Evolutionary conservation across 2,113 vertebrate genomes (phyloP), one percentile per base, ranked within the genome.

Genomic region (Prunella fulvescens): DNA sequence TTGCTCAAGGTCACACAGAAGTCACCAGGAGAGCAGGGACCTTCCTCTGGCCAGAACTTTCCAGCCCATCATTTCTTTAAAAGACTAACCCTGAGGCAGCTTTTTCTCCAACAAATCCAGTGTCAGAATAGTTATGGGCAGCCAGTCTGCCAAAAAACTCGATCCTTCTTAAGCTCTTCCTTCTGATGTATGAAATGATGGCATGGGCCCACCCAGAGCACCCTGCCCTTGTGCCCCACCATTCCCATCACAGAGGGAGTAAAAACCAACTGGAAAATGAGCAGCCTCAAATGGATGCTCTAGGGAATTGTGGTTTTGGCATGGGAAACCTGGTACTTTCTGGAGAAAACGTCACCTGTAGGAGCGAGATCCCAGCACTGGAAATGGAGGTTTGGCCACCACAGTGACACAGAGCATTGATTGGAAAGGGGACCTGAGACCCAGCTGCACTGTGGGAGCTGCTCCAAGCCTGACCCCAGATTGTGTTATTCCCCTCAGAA

Each of bases 391-490:
- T 35, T 65, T 4, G 8, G 58, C 44, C 39, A 22, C 22, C 1
- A 0, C 18, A 20, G n/a, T 15, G 45, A 39, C 37, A 57, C 13
- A 47, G 1, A 11, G 39, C 37, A 44, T 81, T 0, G 0, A 3
- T 14, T 53, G 40, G 19, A 70, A 74, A 76, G 22, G 35, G 31
- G 5, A 40, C 19, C 56, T 14, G 4, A 22, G 25, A 70, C 11
- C n/a, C 40, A 62, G 35, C 83, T 86, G 82, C 2, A 1, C 5
- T 1, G 53, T 7, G 8, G 19, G 57, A 82, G 9, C 67, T 4
- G 1, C 14, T 81, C 69, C 74, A 60, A 82, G 19, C 33, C 67
- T 65, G 48, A 3, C 3, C 64, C 57, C 58, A 73, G n/a, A 44
- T 10, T 3, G 0, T 39, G 58, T 19, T 23, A 20, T 58, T 88